These are phyloP conservation scores for Symphodus melops DNA, from an alignment of 2,113 vertebrate species.

Conservation along the genomic window DNA sequence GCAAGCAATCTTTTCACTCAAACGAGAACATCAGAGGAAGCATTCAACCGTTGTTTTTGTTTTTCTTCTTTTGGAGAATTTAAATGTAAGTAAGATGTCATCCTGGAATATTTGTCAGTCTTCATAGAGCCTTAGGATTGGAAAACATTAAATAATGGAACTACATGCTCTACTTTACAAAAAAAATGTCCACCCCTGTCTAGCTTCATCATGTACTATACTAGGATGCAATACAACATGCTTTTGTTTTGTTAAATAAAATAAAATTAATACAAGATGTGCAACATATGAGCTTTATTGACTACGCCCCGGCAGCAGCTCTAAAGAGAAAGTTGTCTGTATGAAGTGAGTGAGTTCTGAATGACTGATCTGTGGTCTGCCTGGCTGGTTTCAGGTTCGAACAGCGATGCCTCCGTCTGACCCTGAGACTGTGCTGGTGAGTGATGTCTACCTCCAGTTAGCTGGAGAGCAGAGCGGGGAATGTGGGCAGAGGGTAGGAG, in stretches of 20 bases:
- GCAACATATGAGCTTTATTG: neutral
- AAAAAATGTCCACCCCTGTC: slow-evolving; percentile 20
- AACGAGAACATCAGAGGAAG: slow-evolving; percentile 6
- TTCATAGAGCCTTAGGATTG: slow-evolving; percentile 31
- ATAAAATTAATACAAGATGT: neutral
- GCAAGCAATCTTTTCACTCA: neutral
- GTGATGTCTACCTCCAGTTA: slow-evolving; percentile 54
- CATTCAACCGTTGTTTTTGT: slow-evolving; percentile 7
- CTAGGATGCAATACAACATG: neutral
- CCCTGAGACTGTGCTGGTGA: slow-evolving; percentile 52
- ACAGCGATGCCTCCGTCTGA: slow-evolving; percentile 45
- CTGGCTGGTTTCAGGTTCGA: slow-evolving; percentile 55
- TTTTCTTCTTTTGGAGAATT: slow-evolving; percentile 14
- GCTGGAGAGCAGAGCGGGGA: slow-evolving; percentile 46
- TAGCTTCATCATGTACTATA: slow-evolving; percentile 22
- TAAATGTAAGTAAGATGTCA: slow-evolving; percentile 35
- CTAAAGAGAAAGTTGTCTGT: neutral
- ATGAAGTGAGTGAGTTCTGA: slow-evolving; percentile 14
- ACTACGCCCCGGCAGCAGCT: neutral
- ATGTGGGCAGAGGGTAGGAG: slow-evolving; percentile 67
- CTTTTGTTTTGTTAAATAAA: slow-evolving; percentile 49
- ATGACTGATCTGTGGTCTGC: slow-evolving; percentile 43
- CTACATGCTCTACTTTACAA: slow-evolving; percentile 21
- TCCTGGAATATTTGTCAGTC: slow-evolving; percentile 14
- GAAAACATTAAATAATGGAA: slow-evolving; percentile 49